A percentile compares a stretch with the other conserved stretches of the same genome.
Conservation (phyloP, 2,113 vertebrate genomes). For the Dolichallabes microphthalmus region DNA sequence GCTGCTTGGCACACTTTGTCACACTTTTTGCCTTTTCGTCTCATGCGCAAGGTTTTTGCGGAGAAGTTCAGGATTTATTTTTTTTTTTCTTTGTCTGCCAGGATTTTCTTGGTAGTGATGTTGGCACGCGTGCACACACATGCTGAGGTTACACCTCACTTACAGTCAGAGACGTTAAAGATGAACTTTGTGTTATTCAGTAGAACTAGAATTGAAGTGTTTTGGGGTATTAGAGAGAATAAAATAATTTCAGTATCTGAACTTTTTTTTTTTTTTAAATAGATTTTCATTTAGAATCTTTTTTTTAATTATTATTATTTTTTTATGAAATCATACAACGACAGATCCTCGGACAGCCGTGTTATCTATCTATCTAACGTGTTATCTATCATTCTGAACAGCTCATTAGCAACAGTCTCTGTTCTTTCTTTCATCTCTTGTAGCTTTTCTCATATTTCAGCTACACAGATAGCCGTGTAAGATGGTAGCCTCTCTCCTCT, state of each 20-base stretch:
- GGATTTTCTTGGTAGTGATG: not conserved
- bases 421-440: not conserved
- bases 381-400: not conserved
- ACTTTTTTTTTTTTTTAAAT: not conserved
- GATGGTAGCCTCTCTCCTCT: slow-evolving; percentile 1
- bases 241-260: not conserved
- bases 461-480: not conserved
- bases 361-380: not conserved
- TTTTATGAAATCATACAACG: not conserved
- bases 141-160: slow-evolving; percentile 5
- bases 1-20: not conserved
- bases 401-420: slow-evolving; percentile 4
- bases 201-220: not conserved
- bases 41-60: not conserved
- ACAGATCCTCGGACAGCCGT: not conserved
- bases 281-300: not conserved
- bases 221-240: not conserved
- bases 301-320: not conserved
- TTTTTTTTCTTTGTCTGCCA: not conserved
- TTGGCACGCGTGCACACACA: not conserved
- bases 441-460: not conserved
- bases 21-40: not conserved
- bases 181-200: not conserved
- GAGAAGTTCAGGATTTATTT: too few species aligned
- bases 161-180: not conserved